Base-by-base conservation (phyloP, 2,113 vertebrate species). In the Calyptommatus sinebrachiatus region DNA sequence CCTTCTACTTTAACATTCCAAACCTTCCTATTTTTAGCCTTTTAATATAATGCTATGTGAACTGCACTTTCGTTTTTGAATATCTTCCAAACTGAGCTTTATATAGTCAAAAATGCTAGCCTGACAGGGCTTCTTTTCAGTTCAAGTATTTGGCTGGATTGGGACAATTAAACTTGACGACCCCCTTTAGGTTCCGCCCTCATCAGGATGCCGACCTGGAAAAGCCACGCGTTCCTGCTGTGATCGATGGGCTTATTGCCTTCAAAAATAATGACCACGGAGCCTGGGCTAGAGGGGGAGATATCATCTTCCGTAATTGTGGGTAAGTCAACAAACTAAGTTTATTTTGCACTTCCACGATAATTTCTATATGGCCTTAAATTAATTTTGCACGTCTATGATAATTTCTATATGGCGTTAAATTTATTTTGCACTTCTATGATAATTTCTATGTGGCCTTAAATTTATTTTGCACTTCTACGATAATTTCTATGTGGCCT, bases 201-300 rank as follows among this genome's bases (percentile, higher is more conserved):
- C 93, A 89, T 85, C 83, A 83, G 62, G 92, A 93, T 83, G 90
- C 91, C 74, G 92, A 92, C 84, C 77, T 90, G 61, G 86, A 90
- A 81, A 90, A 78, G 77, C 86, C 90, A 0, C 16, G 71, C 90
- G 89, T 82, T 21, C 89, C 92, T 62, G 89, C 91, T 0, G 2
- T 91, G 66, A 91, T 81, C 84, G 89, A 90, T 87, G 86, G 91
- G 53, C 90, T 94, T 48, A 82, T 86, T 73, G 83, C 89, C 86
- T 91, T 91, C 73, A 91, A 93, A 89, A 94, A 89, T 86, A 93
- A 94, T 76, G 90, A 90, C 86, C 71, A 73, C 0, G 82, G 88
- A 68, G 88, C 76, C 81, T 94, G 90, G 90, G 91, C 88, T 22
- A 79, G 89, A 48, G 86, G 84, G 0, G 86, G 86, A 0, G 90